phyloP scores from a whole-genome alignment of 2,888 invertebrate species.

The Eristalis intricaria region DNA sequence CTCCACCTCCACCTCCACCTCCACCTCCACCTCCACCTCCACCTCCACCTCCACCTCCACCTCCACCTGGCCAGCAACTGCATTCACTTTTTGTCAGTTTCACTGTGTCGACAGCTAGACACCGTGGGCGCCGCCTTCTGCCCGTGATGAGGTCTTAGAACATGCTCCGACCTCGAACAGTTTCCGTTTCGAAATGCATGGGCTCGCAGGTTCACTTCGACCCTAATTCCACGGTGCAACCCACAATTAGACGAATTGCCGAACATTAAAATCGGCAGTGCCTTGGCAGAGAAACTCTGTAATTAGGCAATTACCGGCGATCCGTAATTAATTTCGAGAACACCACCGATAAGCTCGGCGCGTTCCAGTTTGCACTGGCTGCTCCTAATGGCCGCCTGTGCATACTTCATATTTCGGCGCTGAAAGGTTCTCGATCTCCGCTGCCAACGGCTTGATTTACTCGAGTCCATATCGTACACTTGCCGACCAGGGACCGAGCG shows the following conservation, averaged over 20 bases:
- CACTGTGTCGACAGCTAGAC: no score
- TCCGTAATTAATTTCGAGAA: slow-evolving; percentile 41
- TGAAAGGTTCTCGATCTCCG: neutral
- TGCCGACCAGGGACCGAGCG: neutral
- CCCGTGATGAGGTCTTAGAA: neutral
- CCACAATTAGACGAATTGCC: neutral
- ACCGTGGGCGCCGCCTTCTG: neutral
- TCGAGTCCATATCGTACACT: neutral
- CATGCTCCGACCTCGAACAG: neutral
- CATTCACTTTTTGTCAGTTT: no score
- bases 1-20: no score
- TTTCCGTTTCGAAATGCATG: neutral
- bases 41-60: no score
- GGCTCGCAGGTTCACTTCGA: neutral
- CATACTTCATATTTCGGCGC: neutral
- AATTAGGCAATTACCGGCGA: slow-evolving; percentile 48
- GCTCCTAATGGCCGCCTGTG: neutral
- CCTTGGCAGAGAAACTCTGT: slow-evolving; percentile 24
- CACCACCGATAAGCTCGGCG: neutral
- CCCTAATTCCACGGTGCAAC: neutral
- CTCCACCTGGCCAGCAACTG: no score
- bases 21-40: no score
- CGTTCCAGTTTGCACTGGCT: neutral
- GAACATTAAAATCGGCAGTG: slow-evolving; percentile 6
- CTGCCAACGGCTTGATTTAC: neutral